Evolutionary conservation across 1,140 invertebrate genomes (phyloP).

Genomic region (Augochlora pura): DNA sequence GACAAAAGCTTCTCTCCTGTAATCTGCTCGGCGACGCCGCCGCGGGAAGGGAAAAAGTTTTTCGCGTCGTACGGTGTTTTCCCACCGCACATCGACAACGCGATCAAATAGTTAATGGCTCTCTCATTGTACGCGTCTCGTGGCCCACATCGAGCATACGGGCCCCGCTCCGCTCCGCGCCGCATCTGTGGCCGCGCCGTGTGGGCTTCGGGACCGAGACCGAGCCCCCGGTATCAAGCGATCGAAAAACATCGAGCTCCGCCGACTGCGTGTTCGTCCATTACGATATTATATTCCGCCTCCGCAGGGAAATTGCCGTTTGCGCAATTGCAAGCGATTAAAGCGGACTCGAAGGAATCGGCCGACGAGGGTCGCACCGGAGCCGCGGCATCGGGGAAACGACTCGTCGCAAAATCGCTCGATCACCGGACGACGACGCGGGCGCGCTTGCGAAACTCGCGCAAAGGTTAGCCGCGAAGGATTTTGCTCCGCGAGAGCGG

Average conservation of each 20-base stretch:
- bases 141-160: constrained; percentile 12
- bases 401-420: too few species aligned
- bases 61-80: constrained; percentile 4
- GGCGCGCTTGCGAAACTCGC: too few species aligned
- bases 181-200: constrained; percentile 3
- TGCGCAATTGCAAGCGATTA: constrained; percentile 16
- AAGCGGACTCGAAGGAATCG: background rate
- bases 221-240: background rate
- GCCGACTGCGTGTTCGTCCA: constrained; percentile 1
- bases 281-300: constrained; percentile 21
- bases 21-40: background rate
- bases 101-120: constrained; percentile 18
- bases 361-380: background rate
- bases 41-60: background rate
- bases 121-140: constrained; percentile 17
- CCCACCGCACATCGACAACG: background rate
- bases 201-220: constrained; percentile 32
- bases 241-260: constrained; percentile 32
- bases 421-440: too few species aligned
- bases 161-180: too few species aligned
- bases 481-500: too few species aligned
- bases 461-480: too few species aligned
- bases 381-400: too few species aligned
- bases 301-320: constrained; percentile 24
- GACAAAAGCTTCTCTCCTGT: too few species aligned